Evolutionary conservation across 2,888 invertebrate genomes (phyloP), one percentile per base, ranked within the genome.

Genomic region (Acrobasis repandana): DNA sequence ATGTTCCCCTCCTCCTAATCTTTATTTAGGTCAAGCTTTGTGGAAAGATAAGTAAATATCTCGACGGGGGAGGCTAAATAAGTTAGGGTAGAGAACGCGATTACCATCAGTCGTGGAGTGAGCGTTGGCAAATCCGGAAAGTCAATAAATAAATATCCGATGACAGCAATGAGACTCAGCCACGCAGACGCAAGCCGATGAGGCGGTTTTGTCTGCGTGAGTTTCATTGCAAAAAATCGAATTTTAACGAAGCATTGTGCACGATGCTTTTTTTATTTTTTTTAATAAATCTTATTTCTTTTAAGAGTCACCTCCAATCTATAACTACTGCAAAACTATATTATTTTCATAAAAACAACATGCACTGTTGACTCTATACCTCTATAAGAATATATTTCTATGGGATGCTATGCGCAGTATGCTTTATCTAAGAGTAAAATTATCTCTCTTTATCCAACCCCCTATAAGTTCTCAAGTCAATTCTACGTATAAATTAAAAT

Each of bases 21-120:
- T 69, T 71, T 75, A 79, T 80, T 77, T 79, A 71, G 83, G 84
- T 80, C 82, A 79, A 76, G 74, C 75, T 71, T 68, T 67, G 68
- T 67, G 67, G 67, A 67, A 65, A 70, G 69, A 67, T 64, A 66
- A 66, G 72, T 68, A 74, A 72, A 74, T 70, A 72, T 70, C 65
- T 65, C 69, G 68, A 72, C 60, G 63, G 73, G 67, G 65, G 63
- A 61, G 66, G 58, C 63, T 60, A 66, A 65, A 71, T 71, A 71
- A 76, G 64, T 61, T 66, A 63, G 66, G 67, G 66, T 61, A 58
- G 62, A 58, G 66, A 70, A 70, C 63, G 56, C 58, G 66, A 70
- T 61, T 50, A 56, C 11, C 50, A 38, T 49, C 56, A 38, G 15
- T 50, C 49, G 49, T 3, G 43, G 49, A 38, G 34, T 61, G 10